Conservation (phyloP, 2,888 invertebrate genomes). For the Yponomeuta plumbellus region DNA sequence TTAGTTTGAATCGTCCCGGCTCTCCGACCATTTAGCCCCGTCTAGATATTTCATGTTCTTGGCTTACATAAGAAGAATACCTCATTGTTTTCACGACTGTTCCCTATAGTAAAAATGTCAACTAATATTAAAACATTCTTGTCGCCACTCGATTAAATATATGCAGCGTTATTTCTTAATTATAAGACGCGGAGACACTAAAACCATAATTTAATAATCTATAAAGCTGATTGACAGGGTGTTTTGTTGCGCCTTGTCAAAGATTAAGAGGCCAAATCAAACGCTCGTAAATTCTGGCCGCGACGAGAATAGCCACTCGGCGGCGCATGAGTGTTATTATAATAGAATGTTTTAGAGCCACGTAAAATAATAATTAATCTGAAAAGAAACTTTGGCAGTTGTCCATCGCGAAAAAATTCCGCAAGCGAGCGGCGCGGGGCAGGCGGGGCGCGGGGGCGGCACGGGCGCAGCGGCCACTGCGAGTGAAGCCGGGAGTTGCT, state of each 20-base stretch:
- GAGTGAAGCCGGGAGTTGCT: neutral
- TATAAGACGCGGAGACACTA: neutral
- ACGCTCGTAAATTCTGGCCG: conserved; percentile 57
- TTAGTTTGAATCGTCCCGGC: neutral
- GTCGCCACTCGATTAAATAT: neutral
- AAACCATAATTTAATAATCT: conserved; percentile 1
- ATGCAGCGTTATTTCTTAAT: neutral
- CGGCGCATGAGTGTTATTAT: conserved; percentile 57
- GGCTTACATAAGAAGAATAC: neutral
- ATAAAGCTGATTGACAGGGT: conserved; percentile 38
- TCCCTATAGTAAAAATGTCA: neutral
- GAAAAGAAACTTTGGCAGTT: conserved; percentile 64
- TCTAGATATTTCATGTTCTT: neutral
- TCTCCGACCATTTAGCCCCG: neutral
- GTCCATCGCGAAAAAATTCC: conserved; percentile 56
- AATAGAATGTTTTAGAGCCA: conserved; percentile 64
- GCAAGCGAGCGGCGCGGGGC: conserved; percentile 14
- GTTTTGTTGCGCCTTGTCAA: conserved; percentile 49
- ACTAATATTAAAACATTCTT: neutral
- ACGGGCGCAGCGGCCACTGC: neutral
- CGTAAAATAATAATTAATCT: conserved; percentile 74
- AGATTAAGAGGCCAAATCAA: conserved; percentile 67
- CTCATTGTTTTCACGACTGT: neutral
- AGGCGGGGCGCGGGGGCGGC: neutral
- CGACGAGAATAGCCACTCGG: conserved; percentile 48